Conservation (phyloP, 2,797 vertebrate genomes). For the Xenops minutus region DNA sequence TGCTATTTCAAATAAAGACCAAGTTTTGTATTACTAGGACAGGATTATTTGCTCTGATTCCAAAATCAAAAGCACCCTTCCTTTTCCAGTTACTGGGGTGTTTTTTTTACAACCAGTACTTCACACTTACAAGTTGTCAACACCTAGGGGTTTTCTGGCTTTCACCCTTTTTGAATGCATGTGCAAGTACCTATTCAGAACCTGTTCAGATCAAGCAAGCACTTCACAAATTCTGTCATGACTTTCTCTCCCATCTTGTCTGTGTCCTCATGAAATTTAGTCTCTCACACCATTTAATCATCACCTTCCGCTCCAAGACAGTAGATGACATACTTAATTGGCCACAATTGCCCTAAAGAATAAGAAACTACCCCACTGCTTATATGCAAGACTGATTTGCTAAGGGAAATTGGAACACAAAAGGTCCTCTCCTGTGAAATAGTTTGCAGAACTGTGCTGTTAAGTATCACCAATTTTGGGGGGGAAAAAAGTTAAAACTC, state of each 20-base stretch:
- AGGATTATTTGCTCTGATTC: background rate
- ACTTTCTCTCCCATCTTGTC: background rate
- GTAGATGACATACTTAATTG: background rate
- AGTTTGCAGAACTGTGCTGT: background rate
- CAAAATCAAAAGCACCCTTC: background rate
- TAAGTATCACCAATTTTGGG: background rate
- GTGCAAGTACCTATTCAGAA: background rate
- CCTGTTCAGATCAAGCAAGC: background rate
- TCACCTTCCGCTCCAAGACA: background rate
- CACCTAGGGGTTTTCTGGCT: fast-evolving
- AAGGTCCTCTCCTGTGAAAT: background rate
- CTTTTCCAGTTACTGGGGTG: background rate
- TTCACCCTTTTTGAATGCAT: background rate
- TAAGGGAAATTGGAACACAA: background rate
- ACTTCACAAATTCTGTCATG: background rate
- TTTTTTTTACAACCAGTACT: background rate
- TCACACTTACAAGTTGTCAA: background rate
- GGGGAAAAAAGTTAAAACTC: background rate
- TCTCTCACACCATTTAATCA: background rate
- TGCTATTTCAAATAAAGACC: background rate
- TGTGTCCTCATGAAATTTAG: background rate
- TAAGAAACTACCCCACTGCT: background rate
- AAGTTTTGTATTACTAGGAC: background rate
- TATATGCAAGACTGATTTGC: background rate
- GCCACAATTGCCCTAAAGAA: background rate